Base-by-base conservation (phyloP, 2,888 invertebrate species). In the Andrena hattorfiana region DNA sequence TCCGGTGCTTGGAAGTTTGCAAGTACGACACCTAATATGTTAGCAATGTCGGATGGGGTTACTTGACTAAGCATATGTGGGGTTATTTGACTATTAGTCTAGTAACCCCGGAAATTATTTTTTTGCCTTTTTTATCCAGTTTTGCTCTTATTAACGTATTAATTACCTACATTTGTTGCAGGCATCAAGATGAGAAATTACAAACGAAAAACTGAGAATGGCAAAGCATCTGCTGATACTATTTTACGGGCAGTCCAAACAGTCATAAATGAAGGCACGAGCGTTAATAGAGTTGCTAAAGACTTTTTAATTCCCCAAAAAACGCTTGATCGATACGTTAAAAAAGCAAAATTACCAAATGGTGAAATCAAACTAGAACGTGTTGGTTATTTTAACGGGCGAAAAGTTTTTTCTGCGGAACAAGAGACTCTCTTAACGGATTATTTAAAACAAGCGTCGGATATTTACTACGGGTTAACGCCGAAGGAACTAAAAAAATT, bases 361-460 rank as follows among this genome's bases (percentile, higher is more conserved):
- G 13, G 13, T 42, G 35, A 42, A 42, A 42, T 42, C 13, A 42
- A 42, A 42, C 35, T 42, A 42, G 35, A 54, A 23, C 54, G 54
- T 54, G 23, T 54, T 54, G 23, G 54, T 54, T 54, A 54, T 54
- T 54, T 54, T 54, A 54, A 54, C 23, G 54, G 54, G 54, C 8
- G 54, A 54, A n/a, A 54, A 54, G 54, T 54, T 54, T 54, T 54
- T 42, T 42, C 13, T 42, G 35, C 10, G 35, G 35, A 2, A 42
- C 35, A 42, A 42, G 35, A 42, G 35, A 42, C 35, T 42, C 35
- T 42, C 35, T 42, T 42, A 42, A 13, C 35, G 35, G 13, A 42
- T 42, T 42, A 42, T 42, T 42, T 42, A 42, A 42, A 42, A 42
- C 35, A 42, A 42, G 35, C 35, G 35, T 42, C 35, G 35, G 35